Evolutionary conservation across 2,797 vertebrate species (phyloP).

Genomic region (Artibeus jamaicensis): DNA sequence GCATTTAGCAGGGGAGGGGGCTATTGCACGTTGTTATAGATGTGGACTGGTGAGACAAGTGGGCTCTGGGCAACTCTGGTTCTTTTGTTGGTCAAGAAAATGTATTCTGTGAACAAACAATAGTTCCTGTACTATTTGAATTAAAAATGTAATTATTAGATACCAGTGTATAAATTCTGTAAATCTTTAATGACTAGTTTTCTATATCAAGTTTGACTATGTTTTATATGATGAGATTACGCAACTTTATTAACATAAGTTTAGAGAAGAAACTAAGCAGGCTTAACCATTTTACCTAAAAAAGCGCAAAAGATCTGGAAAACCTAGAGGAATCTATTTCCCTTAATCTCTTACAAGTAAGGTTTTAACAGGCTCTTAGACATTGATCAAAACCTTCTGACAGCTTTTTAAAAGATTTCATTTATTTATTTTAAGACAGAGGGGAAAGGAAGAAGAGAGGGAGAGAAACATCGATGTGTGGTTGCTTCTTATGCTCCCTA

Average conservation of each 20-base stretch:
- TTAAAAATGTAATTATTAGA: neutral
- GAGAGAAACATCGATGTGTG: too few species aligned
- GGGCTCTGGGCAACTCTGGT: neutral
- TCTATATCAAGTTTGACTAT: neutral
- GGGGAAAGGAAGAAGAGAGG: too few species aligned
- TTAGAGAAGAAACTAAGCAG: neutral
- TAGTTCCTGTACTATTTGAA: neutral
- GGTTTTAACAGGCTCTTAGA: neutral
- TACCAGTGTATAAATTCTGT: neutral
- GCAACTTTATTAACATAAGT: neutral
- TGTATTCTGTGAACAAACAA: neutral
- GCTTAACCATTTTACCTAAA: neutral
- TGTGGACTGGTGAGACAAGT: neutral
- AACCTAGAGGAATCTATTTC: constrained; percentile 27
- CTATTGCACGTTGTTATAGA: neutral
- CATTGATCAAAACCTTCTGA: constrained; percentile 41
- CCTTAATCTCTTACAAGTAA: constrained; percentile 20
- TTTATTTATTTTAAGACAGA: too few species aligned
- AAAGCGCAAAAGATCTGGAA: neutral
- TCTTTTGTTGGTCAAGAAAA: constrained; percentile 18
- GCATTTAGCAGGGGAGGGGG: neutral
- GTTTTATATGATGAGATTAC: neutral
- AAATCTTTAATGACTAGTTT: neutral
- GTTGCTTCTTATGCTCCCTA: too few species aligned
- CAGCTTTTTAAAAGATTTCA: too few species aligned